Evolutionary conservation across 2,797 vertebrate species (phyloP).

Genomic region (Momotus momota): DNA sequence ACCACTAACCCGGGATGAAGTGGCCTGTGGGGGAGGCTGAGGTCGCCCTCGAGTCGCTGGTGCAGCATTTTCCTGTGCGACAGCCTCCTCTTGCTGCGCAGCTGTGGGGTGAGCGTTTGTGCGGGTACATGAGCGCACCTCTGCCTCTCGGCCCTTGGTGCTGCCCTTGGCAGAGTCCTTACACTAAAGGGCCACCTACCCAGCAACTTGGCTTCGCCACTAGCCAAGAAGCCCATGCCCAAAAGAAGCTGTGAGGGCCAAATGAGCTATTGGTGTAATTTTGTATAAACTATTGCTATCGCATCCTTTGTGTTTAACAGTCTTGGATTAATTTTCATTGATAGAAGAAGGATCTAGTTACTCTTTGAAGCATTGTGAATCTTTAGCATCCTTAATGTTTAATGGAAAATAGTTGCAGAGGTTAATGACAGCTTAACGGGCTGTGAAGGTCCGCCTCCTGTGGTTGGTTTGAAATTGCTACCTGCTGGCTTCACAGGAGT

Average conservation of each 20-base stretch:
- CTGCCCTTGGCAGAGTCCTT: background rate
- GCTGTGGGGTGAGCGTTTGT: fast-evolving
- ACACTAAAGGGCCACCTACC: fast-evolving
- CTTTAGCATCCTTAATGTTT: background rate
- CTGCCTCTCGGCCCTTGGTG: background rate
- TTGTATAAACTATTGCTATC: background rate
- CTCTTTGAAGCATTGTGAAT: background rate
- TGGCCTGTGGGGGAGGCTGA: background rate
- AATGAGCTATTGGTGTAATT: background rate
- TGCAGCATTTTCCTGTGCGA: fast-evolving
- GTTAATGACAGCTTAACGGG: background rate
- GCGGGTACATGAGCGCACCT: fast-evolving
- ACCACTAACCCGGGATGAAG: background rate
- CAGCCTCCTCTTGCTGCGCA: fast-evolving
- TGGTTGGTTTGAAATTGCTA: background rate
- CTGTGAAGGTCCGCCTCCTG: background rate
- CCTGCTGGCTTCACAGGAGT: background rate
- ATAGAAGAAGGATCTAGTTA: background rate
- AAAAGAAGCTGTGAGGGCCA: background rate
- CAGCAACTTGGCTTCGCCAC: background rate
- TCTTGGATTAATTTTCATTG: background rate
- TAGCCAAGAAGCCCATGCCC: background rate
- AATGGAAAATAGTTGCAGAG: background rate
- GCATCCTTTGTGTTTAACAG: background rate
- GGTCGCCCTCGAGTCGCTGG: background rate